These are phyloP conservation scores for Linepithema humile DNA, from an alignment of 1,140 invertebrate genomes.

Conservation along the genomic window DNA sequence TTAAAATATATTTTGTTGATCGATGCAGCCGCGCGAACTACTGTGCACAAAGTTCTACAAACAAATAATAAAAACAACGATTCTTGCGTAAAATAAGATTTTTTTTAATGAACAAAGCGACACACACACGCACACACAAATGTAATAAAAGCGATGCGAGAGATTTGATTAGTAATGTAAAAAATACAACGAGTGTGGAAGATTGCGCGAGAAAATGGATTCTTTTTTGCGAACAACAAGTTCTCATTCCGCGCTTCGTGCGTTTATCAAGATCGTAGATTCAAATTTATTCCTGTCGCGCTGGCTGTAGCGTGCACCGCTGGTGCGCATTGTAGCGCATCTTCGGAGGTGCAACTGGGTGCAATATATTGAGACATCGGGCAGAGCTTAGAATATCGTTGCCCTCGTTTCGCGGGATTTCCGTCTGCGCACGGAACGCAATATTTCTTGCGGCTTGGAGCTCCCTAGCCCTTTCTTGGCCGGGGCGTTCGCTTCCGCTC, in stretches of 20 bases:
- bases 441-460: slow-evolving; percentile 39
- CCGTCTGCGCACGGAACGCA: not conserved
- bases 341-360: slow-evolving; percentile 27
- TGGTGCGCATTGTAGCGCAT: slow-evolving; percentile 28
- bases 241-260: slow-evolving; percentile 47
- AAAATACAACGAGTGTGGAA: not conserved
- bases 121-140: too few species aligned
- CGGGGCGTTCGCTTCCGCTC: not conserved
- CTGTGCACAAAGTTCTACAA: not conserved
- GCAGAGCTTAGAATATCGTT: slow-evolving; percentile 50
- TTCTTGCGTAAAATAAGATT: not conserved
- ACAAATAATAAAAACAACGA: not conserved
- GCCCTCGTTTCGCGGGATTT: slow-evolving; percentile 25
- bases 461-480: not conserved
- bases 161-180: too few species aligned
- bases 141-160: too few species aligned
- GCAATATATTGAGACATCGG: slow-evolving; percentile 55
- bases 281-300: slow-evolving; percentile 51
- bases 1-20: slow-evolving; percentile 26
- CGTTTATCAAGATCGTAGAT: slow-evolving; percentile 57
- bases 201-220: slow-evolving; percentile 34
- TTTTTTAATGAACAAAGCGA: not conserved
- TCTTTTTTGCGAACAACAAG: slow-evolving; percentile 31
- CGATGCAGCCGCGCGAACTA: not conserved
- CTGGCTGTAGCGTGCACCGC: not conserved